These are phyloP conservation scores for Oscarella lobularis DNA, from an alignment of 37 sponge, comb jelly and placozoan species.

Conservation along the genomic window DNA sequence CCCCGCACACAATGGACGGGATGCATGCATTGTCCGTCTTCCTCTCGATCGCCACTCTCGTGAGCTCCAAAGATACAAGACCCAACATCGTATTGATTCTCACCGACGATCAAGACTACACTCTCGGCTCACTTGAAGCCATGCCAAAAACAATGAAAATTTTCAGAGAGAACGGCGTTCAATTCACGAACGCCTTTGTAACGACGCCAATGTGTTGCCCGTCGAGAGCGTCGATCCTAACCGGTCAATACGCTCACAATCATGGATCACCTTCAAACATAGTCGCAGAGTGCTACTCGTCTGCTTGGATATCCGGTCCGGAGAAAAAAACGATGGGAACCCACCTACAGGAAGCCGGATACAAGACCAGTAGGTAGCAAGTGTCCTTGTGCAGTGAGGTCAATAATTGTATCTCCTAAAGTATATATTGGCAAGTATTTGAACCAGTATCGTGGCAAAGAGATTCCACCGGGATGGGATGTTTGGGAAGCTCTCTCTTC, in stretches of 20 bases:
- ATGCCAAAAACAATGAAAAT: background rate
- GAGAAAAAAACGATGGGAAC: background rate
- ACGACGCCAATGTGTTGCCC: constrained; percentile 8
- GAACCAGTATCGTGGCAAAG: background rate
- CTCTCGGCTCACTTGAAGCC: background rate
- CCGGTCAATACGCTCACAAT: constrained; percentile 9
- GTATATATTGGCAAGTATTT: constrained; percentile 12
- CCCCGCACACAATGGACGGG: too few relatives aligned
- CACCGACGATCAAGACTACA: background rate
- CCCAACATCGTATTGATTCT: background rate
- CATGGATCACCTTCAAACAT: background rate
- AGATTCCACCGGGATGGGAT: constrained; percentile 12
- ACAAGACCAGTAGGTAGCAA: background rate
- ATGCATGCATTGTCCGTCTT: too few relatives aligned
- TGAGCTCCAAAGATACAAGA: too few relatives aligned
- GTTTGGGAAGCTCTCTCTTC: background rate
- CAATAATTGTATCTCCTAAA: background rate
- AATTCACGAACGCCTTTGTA: constrained; percentile 3
- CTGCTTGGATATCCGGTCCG: background rate
- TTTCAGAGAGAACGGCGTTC: background rate
- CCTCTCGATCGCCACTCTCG: too few relatives aligned
- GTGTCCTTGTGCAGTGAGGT: background rate
- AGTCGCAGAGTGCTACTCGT: background rate
- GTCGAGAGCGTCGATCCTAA: background rate
- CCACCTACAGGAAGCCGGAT: background rate